A percentile compares a stretch with the other conserved stretches of the same genome.
phyloP scores from a whole-genome alignment of 2,888 invertebrate genomes.

The Myopa testacea region DNA sequence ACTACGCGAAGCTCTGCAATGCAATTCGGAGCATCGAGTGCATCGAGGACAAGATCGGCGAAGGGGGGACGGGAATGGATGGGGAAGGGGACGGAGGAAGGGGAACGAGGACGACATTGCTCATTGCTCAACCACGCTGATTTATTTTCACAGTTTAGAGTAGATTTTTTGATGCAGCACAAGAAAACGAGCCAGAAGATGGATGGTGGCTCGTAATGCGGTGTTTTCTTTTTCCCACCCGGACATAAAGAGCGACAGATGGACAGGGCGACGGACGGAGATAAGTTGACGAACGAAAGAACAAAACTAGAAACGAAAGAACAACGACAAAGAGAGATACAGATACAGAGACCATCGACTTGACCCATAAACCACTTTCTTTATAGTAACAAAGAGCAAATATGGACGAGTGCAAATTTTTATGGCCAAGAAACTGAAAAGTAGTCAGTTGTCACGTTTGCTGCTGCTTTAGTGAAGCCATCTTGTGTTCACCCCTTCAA shows the following conservation, averaged over 20 bases:
- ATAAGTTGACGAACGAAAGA: not conserved
- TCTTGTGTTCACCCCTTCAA: not conserved
- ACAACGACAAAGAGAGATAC: not conserved
- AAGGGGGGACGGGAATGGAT: conserved; percentile 40
- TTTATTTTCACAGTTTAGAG: conserved; percentile 68
- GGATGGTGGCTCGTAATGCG: conserved; percentile 58
- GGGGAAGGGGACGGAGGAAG: conserved; percentile 44
- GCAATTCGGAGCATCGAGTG: conserved; percentile 46
- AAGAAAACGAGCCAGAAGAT: conserved; percentile 56
- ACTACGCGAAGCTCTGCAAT: conserved; percentile 47
- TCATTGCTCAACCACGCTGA: conserved; percentile 61
- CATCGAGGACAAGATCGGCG: conserved; percentile 44
- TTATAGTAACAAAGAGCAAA: not conserved
- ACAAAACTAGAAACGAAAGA: not conserved
- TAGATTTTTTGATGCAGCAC: conserved; percentile 64
- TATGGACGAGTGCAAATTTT: not conserved
- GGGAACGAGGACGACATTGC: conserved; percentile 40
- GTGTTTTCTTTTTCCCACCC: not conserved
- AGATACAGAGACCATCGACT: too few relatives aligned
- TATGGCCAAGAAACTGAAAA: not conserved
- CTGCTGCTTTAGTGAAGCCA: not conserved
- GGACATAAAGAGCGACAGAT: not conserved
- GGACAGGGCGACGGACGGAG: not conserved
- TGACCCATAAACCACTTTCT: not conserved
- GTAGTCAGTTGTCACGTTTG: not conserved